These are phyloP conservation scores for Buathra laborator DNA, from an alignment of 2,888 invertebrate species.

Conservation along the genomic window DNA sequence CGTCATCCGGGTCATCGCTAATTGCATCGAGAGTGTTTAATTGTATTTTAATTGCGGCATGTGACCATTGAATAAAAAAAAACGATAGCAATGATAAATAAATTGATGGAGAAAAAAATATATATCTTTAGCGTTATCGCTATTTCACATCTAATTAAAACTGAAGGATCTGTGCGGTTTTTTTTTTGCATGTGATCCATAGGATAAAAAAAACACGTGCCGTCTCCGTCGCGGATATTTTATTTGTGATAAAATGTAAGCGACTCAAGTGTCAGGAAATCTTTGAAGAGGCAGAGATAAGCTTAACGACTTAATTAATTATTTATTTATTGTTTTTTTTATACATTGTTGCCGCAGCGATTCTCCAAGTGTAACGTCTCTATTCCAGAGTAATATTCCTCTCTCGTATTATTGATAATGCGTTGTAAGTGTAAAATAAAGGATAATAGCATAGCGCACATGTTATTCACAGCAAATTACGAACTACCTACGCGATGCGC, in stretches of 20 bases:
- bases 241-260: conserved; percentile 2
- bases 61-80: neutral
- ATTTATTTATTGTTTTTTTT: neutral
- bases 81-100: neutral
- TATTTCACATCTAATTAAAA: neutral
- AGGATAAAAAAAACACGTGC: neutral
- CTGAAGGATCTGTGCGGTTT: neutral
- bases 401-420: neutral
- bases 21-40: conserved; percentile 55
- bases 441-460: conserved; percentile 10
- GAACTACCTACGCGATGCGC: conserved; percentile 60
- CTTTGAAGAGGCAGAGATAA: conserved; percentile 25
- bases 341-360: conserved; percentile 11
- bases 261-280: neutral
- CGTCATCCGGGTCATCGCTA: conserved; percentile 58
- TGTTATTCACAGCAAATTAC: conserved; percentile 61
- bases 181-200: neutral
- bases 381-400: neutral
- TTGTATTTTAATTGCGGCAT: conserved; percentile 35
- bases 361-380: neutral
- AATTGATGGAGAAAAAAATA: neutral
- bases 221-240: neutral
- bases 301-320: conserved; percentile 32
- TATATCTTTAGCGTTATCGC: neutral
- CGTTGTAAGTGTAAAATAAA: conserved; percentile 7